Percentiles rank a stretch among this genome's conserved stretches.
These are phyloP conservation scores for Saxidomus purpurata DNA, from an alignment of 1,140 invertebrate genomes.

Conservation along the genomic window DNA sequence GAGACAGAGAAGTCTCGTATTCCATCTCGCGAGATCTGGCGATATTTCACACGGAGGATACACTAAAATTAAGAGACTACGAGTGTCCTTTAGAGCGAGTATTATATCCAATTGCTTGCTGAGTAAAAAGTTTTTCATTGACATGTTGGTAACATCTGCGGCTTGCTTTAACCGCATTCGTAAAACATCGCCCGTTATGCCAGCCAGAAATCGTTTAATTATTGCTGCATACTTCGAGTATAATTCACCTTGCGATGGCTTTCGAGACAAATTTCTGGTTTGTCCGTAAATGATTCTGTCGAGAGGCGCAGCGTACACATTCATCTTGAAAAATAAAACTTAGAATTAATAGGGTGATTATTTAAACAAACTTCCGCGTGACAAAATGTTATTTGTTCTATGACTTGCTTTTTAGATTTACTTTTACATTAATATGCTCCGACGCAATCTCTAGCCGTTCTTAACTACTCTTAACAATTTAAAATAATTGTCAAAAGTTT, in stretches of 20 bases:
- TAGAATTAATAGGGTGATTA: too few species aligned
- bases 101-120: background rate
- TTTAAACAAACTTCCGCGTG: too few species aligned
- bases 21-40: conserved; percentile 26
- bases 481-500: too few species aligned
- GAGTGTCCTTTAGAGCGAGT: background rate
- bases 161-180: conserved; percentile 36
- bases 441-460: too few species aligned
- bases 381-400: too few species aligned
- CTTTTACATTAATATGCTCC: too few species aligned
- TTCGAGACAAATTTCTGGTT: background rate
- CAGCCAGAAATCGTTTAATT: conserved; percentile 36
- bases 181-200: conserved; percentile 35
- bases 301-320: background rate
- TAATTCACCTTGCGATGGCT: background rate
- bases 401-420: too few species aligned
- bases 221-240: conserved; percentile 35
- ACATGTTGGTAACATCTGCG: background rate
- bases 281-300: background rate
- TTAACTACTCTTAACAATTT: too few species aligned
- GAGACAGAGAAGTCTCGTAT: conserved; percentile 24
- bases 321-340: background rate
- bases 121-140: conserved; percentile 30
- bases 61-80: background rate
- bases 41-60: background rate